These are phyloP conservation scores for Mimumesa dahlbomi DNA, from an alignment of 2,888 invertebrate species.

Conservation along the genomic window DNA sequence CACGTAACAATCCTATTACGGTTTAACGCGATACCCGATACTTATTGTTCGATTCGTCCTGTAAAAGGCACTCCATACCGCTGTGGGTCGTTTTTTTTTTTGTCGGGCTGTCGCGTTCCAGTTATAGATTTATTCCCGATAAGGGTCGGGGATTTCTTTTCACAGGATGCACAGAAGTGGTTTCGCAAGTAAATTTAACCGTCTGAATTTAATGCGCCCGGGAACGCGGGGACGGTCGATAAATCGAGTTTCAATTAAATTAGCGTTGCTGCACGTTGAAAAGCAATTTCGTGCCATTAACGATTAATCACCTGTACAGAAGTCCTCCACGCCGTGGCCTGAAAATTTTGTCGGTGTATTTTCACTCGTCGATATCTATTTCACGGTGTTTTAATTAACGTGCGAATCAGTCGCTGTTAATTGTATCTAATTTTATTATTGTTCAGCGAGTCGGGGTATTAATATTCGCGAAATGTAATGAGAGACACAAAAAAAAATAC, in stretches of 20 bases:
- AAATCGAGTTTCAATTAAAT: conserved; percentile 28
- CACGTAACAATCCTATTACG: neutral
- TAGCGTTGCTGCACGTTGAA: conserved; percentile 6
- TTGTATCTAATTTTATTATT: no score
- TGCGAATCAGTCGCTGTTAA: no score
- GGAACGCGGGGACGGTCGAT: conserved; percentile 5
- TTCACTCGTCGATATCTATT: neutral
- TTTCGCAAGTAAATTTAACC: conserved; percentile 19
- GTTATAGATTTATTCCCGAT: neutral
- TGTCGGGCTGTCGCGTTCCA: no score
- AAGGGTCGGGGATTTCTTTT: neutral
- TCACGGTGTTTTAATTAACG: no score
- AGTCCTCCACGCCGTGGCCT: neutral
- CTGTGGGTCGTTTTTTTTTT: no score
- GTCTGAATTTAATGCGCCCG: neutral
- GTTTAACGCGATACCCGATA: neutral
- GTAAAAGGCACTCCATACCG: no score
- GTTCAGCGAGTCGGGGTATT: no score
- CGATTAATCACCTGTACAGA: conserved; percentile 11
- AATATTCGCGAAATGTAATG: no score
- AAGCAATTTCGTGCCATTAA: conserved; percentile 18
- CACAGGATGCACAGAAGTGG: neutral
- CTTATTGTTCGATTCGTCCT: no score
- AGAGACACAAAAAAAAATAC: no score
- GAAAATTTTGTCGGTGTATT: neutral